phyloP scores from a whole-genome alignment of 2,797 vertebrate genomes.

The Leuciscus waleckii region DNA sequence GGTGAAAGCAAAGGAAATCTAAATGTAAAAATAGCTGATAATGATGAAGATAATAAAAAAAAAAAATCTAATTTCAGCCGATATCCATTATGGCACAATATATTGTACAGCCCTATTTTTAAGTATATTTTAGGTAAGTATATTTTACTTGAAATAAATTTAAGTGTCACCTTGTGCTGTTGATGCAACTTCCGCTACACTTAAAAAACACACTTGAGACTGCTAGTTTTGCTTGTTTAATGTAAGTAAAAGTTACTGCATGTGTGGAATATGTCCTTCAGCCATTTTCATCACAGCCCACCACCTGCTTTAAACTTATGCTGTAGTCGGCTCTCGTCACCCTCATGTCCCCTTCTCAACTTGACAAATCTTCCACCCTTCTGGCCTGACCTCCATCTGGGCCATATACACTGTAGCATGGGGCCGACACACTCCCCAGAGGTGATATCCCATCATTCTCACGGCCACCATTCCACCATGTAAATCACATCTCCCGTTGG shows the following conservation, averaged over 20 bases:
- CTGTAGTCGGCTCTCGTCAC: constrained; percentile 1
- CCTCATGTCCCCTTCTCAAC: background rate
- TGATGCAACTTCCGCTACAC: background rate
- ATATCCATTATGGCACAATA: background rate
- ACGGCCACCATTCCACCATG: background rate
- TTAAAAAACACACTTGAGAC: background rate
- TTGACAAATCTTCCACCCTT: constrained; percentile 25
- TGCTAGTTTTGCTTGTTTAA: background rate
- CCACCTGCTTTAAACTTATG: constrained; percentile 14
- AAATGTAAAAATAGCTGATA: background rate
- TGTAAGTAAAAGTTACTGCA: background rate
- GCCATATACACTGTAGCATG: background rate
- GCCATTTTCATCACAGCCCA: constrained; percentile 8
- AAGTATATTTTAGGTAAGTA: background rate
- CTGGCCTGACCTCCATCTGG: constrained; percentile 12
- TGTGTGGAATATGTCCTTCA: background rate
- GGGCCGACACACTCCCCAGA: background rate
- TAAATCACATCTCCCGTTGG: constrained; percentile 28
- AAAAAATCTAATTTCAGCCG: background rate
- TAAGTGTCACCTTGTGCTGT: background rate
- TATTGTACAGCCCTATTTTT: background rate
- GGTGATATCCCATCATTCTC: constrained; percentile 11
- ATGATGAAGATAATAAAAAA: background rate
- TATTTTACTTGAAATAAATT: background rate
- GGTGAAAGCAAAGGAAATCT: background rate